A percentile compares a stretch with the other conserved stretches of the same genome.
Conservation (phyloP, 2,113 vertebrate species). For the Dipodomys merriami region DNA sequence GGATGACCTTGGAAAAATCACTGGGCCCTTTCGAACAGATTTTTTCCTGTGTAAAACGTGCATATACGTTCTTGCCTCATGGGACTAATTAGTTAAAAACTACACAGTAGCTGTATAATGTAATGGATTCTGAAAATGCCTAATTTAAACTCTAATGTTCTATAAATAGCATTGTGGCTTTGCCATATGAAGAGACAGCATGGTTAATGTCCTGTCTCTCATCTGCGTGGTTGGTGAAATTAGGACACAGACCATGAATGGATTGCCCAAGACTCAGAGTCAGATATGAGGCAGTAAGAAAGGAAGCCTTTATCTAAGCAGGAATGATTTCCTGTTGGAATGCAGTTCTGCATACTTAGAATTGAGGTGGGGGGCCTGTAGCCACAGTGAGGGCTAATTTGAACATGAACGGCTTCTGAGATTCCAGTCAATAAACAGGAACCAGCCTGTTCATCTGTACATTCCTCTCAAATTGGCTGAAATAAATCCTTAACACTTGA, state of each 20-base stretch:
- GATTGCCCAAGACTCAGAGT: conserved; percentile 38
- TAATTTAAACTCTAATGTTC: not conserved
- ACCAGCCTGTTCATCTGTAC: conserved; percentile 46
- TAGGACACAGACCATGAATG: conserved; percentile 47
- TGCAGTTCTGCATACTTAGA: not conserved
- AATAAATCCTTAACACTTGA: conserved; percentile 68
- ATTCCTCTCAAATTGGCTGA: conserved; percentile 69
- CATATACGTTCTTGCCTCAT: conserved; percentile 5
- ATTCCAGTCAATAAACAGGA: conserved; percentile 64
- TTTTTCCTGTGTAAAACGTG: conserved; percentile 28
- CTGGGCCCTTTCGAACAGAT: not conserved
- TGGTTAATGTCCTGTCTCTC: conserved; percentile 29
- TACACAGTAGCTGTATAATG: not conserved
- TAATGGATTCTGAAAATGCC: conserved; percentile 50
- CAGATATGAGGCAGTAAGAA: not conserved
- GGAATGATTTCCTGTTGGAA: conserved; percentile 42
- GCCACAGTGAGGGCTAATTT: conserved; percentile 22
- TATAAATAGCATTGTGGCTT: conserved; percentile 51
- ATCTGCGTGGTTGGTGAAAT: conserved; percentile 50
- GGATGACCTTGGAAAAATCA: conserved; percentile 8
- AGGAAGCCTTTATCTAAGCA: conserved; percentile 33
- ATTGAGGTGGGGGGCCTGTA: conserved; percentile 21
- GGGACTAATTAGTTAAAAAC: conserved; percentile 58
- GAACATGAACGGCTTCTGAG: conserved; percentile 55
- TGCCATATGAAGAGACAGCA: not conserved